Evolutionary conservation across 2,113 vertebrate species (phyloP).

Genomic region (Oreotrochilus melanogaster): DNA sequence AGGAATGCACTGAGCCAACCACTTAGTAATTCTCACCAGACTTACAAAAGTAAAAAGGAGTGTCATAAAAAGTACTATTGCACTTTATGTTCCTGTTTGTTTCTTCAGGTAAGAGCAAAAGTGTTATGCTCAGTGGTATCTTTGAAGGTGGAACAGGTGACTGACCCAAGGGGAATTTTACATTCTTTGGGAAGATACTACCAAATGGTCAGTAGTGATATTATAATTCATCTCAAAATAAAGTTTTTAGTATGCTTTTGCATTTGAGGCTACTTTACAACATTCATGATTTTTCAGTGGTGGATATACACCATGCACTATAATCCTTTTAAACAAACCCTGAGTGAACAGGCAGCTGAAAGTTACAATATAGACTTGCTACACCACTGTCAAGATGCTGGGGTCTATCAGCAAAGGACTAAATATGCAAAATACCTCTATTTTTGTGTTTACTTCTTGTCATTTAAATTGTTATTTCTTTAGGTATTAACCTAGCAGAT

Average conservation of each 20-base stretch:
- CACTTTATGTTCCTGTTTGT: background rate
- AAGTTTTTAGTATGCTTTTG: background rate
- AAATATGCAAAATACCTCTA: background rate
- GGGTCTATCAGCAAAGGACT: background rate
- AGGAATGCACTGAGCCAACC: background rate
- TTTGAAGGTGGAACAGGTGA: background rate
- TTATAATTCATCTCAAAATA: background rate
- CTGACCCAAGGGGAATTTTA: background rate
- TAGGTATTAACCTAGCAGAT: background rate
- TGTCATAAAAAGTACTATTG: background rate
- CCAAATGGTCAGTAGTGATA: background rate
- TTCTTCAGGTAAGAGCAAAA: background rate
- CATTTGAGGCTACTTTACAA: background rate
- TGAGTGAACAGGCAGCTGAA: accelerated
- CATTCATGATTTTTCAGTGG: background rate
- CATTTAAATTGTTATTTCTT: background rate
- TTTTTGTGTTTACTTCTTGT: background rate
- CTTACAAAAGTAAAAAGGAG: background rate
- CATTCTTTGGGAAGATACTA: background rate
- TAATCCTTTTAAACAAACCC: background rate
- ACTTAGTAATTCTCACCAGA: background rate
- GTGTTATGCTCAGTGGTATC: background rate
- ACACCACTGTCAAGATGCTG: background rate
- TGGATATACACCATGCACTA: accelerated
- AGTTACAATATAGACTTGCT: background rate